Percentiles rank a stretch among this genome's conserved stretches.
phyloP scores from a whole-genome alignment of 2,113 vertebrate species.

The Diadophis punctatus region DNA sequence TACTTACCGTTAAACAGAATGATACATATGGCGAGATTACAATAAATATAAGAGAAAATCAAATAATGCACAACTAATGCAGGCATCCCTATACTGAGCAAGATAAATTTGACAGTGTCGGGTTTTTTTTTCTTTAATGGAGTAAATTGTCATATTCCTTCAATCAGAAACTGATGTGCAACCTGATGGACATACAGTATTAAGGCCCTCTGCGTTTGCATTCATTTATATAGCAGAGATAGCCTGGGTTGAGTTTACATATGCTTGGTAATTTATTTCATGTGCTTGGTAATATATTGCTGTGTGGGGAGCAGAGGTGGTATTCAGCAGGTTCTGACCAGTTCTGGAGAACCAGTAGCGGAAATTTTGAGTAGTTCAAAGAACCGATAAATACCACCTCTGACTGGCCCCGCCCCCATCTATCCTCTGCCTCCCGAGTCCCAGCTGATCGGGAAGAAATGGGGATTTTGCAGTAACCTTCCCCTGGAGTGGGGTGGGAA shows the following conservation, averaged over 20 bases:
- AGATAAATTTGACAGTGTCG: not conserved
- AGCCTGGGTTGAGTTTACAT: not conserved
- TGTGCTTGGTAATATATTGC: not conserved
- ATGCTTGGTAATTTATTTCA: not conserved
- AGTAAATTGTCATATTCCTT: not conserved
- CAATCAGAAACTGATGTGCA: not conserved
- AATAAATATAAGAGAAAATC: slow-evolving; percentile 2
- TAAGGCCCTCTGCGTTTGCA: not conserved
- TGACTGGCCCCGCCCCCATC: no score
- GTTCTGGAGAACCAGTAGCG: no score
- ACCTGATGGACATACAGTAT: not conserved
- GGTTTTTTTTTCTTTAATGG: not conserved
- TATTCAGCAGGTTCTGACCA: no score
- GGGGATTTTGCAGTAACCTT: no score
- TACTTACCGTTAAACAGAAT: slow-evolving; percentile 1
- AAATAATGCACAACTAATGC: not conserved
- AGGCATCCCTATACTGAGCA: not conserved
- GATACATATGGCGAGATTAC: not conserved
- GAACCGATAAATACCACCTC: no score
- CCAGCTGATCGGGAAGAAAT: no score
- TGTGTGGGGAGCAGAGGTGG: no score
- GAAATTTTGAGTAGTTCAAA: no score
- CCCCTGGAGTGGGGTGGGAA: no score
- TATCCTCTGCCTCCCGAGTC: no score
- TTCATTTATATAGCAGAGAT: not conserved